Base-by-base conservation (phyloP, 2,113 vertebrate genomes). In the Heterotilapia buettikoferi region DNA sequence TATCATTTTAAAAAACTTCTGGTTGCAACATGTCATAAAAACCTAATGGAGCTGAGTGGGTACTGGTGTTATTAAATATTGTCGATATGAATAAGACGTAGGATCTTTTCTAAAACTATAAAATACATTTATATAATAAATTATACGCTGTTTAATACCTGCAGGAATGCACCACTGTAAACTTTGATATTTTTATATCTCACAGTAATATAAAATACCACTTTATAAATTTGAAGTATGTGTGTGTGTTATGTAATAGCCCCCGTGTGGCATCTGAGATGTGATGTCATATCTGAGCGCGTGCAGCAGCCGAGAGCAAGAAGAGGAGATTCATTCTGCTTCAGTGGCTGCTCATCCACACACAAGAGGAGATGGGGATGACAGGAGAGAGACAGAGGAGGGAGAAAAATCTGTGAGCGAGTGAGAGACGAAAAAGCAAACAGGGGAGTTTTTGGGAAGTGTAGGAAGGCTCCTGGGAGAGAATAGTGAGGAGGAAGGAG, bases 271-370 rank as follows among this genome's bases (percentile, higher is more conserved):
- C 43, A 21, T 82, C 19, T 83, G 61, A 83, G 59, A 78, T 31
- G 53, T 26, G 71, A 85, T 80, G 66, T 86, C 87, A 56, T 18
- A 47, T 26, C 83, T 76, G 85, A 89, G 84, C 36, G 2, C 50
- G 76, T 83, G 90, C 83, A 54, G 85, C 53, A 52, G 81, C 54
- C 2, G 40, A 76, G 29, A 45, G 76, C 84, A 45, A 57, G 85
- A 56, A 57, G 83, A 71, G 9, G 47, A 83, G 84, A 78, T 90
- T 82, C 9, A n/a, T 88, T 84, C 83, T 91, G 91, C 79, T 81
- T 21, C 87, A 56, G 90, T 21, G 50, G 76, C 47, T 33, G 52
- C 40, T 52, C 87, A 31, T 87, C 81, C 19, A 9, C 52, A 24
- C 10, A 8, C 7, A 80, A 12, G 66, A 2, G 4, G 12, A 57